Percentiles rank a stretch among this genome's conserved stretches.
phyloP scores from a whole-genome alignment of 2,113 vertebrate genomes.

The Cricetomys ansorgei region DNA sequence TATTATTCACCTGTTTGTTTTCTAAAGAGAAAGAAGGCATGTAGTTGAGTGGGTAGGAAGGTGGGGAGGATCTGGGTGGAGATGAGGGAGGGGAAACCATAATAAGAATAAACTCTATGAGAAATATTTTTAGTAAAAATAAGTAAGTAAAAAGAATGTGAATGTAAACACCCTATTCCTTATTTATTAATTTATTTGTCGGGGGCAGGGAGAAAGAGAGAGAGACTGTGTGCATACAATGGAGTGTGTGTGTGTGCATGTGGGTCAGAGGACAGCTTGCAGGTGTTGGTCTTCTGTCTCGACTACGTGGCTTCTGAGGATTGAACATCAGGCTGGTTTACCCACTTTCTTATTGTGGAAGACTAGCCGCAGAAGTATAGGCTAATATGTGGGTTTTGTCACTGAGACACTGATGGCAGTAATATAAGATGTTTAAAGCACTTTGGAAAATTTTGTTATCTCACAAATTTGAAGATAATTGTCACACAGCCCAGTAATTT shows the following conservation, averaged over 20 bases:
- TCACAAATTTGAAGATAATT: background rate
- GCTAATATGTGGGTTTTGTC: background rate
- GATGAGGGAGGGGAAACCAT: background rate
- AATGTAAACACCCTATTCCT: background rate
- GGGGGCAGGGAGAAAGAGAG: no score
- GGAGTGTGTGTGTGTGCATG: background rate
- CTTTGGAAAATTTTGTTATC: background rate
- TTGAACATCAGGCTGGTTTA: background rate
- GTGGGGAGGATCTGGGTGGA: background rate
- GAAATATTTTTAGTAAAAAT: background rate
- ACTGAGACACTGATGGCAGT: background rate
- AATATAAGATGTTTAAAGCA: background rate
- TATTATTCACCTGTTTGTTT: background rate
- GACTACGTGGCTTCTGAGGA: background rate
- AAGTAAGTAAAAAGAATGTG: background rate
- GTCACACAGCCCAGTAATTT: background rate
- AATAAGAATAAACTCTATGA: background rate
- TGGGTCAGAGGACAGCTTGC: background rate
- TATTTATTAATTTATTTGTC: no score
- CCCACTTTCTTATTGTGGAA: background rate
- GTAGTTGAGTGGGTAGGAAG: background rate
- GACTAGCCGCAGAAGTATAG: background rate
- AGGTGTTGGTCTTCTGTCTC: background rate
- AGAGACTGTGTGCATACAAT: background rate
- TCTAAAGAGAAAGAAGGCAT: background rate